Evolutionary conservation across 2,113 vertebrate species (phyloP), one percentile per base, ranked within the genome.

Genomic region (Trogon melanurus): DNA sequence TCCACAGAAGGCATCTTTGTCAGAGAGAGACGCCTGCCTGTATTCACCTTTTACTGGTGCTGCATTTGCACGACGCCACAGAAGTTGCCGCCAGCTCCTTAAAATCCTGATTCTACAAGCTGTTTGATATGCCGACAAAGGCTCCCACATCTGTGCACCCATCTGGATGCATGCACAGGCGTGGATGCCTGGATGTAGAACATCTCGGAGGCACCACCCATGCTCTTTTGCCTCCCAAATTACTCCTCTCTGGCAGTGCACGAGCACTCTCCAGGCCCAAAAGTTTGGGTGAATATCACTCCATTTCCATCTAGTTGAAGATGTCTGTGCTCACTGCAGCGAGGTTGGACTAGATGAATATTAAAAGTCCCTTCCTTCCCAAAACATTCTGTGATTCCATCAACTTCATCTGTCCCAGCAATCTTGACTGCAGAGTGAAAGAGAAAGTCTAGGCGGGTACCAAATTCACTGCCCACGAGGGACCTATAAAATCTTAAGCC

Each of bases 81-180:
- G 53, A 36, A 65, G 6, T 20, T 73, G 45, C 47, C 91, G n/a
- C 30, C 58, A 86, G n/a, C 1, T 27, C n/a, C 50, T 89, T 51
- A 17, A 67, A 85, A 85, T 17, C 44, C 26, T 45, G 58, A 11
- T 12, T 62, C 17, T 65, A n/a, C 27, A 23, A 32, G 7, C 4
- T 1, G 1, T 14, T 92, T 75, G 25, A 69, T 0, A 69, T 0
- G 0, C 54, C 53, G 34, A 47, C 25, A 74, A 72, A 76, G 21
- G 41, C 45, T 96, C 79, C 10, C 5, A 5, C 1, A 0, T 44
- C 47, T 48, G 44, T 23, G 60, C 29, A 5, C 0, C 0, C 23
- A 29, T 44, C 30, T 3, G 1, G 27, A 66, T 5, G 13, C 34
- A 22, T 0, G 0, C 1, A 2, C 12, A n/a, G 57, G 21, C 1